Evolutionary conservation across 2,888 invertebrate species (phyloP).

Genomic region (Plagiodera versicolora): DNA sequence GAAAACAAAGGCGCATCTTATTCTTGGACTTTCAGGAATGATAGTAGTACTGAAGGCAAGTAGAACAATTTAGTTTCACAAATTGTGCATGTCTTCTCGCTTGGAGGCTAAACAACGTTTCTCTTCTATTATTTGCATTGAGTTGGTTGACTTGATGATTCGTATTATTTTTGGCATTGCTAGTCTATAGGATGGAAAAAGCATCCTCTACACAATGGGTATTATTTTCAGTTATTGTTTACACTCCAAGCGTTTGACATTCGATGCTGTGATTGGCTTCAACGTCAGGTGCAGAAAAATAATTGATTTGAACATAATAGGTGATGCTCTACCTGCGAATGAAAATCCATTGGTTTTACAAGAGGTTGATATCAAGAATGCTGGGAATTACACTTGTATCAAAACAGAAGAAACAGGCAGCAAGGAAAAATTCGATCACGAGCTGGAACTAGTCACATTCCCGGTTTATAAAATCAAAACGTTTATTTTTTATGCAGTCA

Average conservation of each 20-base stretch:
- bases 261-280: no score
- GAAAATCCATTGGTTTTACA: slow-evolving; percentile 44
- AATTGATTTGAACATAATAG: slow-evolving; percentile 16
- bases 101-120: no score
- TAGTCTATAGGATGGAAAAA: no score
- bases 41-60: slow-evolving; percentile 31
- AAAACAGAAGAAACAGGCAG: slow-evolving; percentile 32
- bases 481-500: slow-evolving; percentile 45
- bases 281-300: no score
- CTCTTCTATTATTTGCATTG: no score
- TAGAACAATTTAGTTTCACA: not conserved
- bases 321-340: slow-evolving; percentile 29
- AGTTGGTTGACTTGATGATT: no score
- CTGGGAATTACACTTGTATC: slow-evolving; percentile 52
- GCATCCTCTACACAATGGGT: no score
- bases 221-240: no score
- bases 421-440: slow-evolving; percentile 41
- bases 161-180: no score
- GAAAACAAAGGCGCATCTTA: slow-evolving; percentile 26
- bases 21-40: slow-evolving; percentile 36
- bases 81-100: no score
- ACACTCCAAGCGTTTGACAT: no score
- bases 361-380: slow-evolving; percentile 46
- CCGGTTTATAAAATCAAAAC: slow-evolving; percentile 48
- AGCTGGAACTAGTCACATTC: slow-evolving; percentile 46